Percentiles rank a stretch among this genome's conserved stretches.
phyloP scores from a whole-genome alignment of 2,113 vertebrate species.

The Silurus asotus region DNA sequence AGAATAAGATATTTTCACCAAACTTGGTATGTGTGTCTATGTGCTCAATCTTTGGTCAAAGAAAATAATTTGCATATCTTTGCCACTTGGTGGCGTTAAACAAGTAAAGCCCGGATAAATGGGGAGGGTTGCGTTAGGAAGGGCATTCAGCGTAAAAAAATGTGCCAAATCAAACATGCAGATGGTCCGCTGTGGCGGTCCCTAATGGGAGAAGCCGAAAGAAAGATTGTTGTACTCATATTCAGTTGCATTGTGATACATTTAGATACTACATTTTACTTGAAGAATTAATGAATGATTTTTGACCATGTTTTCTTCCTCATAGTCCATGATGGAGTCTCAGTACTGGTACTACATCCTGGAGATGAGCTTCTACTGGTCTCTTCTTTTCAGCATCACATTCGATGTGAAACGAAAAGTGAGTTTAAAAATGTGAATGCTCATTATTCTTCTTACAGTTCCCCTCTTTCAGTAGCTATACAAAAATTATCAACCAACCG shows the following conservation, averaged over 20 bases:
- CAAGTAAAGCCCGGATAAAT: no score
- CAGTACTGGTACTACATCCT: constrained; percentile 96
- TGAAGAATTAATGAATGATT: background rate
- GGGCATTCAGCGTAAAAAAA: no score
- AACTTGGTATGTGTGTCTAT: no score
- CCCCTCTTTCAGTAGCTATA: background rate
- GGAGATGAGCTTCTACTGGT: constrained; percentile 92
- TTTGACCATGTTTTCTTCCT: constrained; percentile 32
- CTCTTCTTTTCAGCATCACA: constrained; percentile 85
- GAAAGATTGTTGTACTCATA: background rate
- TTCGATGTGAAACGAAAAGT: constrained; percentile 91
- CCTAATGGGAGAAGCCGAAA: no score
- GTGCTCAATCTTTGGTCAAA: no score
- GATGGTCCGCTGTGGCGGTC: no score
- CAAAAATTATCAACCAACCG: background rate
- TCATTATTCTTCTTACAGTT: background rate
- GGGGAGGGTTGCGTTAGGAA: no score
- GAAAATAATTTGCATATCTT: no score
- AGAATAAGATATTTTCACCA: no score
- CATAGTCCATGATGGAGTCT: constrained; percentile 84
- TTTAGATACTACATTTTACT: no score
- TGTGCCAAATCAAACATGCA: no score
- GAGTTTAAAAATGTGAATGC: constrained; percentile 54
- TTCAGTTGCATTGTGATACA: background rate
- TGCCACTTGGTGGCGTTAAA: no score